Percentiles rank a stretch among this genome's conserved stretches.
These are phyloP conservation scores for Orchesellides sinensis DNA, from an alignment of 2,888 invertebrate species.

Conservation along the genomic window DNA sequence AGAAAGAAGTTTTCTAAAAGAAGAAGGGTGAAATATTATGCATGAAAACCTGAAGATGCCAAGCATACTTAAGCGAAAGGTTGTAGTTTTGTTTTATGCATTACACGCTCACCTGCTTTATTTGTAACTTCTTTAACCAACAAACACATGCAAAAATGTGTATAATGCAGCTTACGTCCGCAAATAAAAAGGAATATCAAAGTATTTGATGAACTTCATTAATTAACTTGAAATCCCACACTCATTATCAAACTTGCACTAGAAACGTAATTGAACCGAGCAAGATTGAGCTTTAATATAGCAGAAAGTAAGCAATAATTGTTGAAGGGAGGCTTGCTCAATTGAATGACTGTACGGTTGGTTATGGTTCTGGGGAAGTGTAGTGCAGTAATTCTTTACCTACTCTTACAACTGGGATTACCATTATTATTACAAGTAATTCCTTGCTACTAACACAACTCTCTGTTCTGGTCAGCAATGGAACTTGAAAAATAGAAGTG, in stretches of 20 bases:
- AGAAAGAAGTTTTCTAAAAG: too few species aligned
- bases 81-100: conserved; percentile 23
- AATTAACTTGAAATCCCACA: conserved; percentile 63
- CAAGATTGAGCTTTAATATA: too few species aligned
- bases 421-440: background rate
- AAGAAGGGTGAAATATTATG: too few species aligned
- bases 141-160: background rate
- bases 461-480: background rate
- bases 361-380: conserved; percentile 32
- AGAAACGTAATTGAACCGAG: conserved; percentile 6
- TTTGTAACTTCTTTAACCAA: background rate
- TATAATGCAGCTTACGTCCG: background rate
- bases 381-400: background rate
- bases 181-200: conserved; percentile 33
- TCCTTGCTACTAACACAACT: background rate
- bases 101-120: background rate
- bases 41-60: too few species aligned
- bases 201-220: conserved; percentile 58
- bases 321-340: background rate
- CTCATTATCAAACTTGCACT: conserved; percentile 41
- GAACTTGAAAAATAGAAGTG: conserved; percentile 5
- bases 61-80: background rate
- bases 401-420: background rate
- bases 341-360: conserved; percentile 15
- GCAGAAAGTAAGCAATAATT: too few species aligned